Conservation (phyloP, 1,140 invertebrate genomes). For the Leptopilina boulardi region DNA sequence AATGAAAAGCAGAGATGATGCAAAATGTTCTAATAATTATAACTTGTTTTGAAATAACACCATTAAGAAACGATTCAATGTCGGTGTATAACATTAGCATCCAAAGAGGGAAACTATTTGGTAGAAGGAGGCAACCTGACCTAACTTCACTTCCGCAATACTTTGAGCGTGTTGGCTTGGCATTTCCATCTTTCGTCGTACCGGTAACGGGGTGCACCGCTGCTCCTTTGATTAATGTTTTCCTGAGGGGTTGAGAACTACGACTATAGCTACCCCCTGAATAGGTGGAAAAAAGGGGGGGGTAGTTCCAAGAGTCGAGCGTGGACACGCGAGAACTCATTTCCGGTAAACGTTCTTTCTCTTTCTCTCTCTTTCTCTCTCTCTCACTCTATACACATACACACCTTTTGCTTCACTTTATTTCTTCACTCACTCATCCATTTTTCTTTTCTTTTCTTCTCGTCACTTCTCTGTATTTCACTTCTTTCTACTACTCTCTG, state of each 20-base stretch:
- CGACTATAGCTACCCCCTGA: slow-evolving; percentile 33
- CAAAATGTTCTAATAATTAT: neutral
- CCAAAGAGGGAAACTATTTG: slow-evolving; percentile 19
- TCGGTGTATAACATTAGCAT: slow-evolving; percentile 7
- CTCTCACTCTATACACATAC: too few species aligned
- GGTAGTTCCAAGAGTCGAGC: slow-evolving; percentile 55
- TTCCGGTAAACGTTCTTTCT: slow-evolving; percentile 58
- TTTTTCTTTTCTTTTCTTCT: slow-evolving; percentile 44
- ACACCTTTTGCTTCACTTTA: neutral
- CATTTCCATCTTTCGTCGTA: slow-evolving; percentile 64
- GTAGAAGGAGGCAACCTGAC: slow-evolving; percentile 18
- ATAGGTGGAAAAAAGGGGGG: slow-evolving; percentile 1
- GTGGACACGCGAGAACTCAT: slow-evolving; percentile 70
- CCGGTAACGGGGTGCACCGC: slow-evolving; percentile 61
- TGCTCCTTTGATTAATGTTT: slow-evolving; percentile 69
- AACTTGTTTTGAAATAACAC: neutral
- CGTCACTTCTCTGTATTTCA: slow-evolving; percentile 34
- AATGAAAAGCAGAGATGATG: neutral
- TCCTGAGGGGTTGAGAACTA: slow-evolving; percentile 52
- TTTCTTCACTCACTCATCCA: slow-evolving; percentile 36
- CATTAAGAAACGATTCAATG: neutral
- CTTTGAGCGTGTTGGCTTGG: slow-evolving; percentile 53
- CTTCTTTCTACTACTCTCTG: slow-evolving; percentile 23
- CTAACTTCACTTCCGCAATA: slow-evolving; percentile 44
- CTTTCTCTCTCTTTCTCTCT: neutral